phyloP scores from a whole-genome alignment of 2,113 vertebrate genomes.

The Apaloderma vittatum region DNA sequence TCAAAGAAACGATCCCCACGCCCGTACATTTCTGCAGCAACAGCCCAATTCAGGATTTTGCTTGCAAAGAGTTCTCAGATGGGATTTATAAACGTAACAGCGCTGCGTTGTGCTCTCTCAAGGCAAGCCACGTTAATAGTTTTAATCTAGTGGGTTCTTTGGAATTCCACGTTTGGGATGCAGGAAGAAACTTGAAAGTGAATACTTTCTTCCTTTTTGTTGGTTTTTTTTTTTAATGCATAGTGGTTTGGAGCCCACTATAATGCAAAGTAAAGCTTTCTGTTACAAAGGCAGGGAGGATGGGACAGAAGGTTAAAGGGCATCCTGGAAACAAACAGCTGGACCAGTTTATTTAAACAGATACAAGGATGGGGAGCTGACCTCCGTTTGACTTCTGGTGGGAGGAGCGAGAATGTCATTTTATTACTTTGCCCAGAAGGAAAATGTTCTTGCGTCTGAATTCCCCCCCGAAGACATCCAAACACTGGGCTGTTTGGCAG shows the following conservation, averaged over 20 bases:
- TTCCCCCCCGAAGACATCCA: slow-evolving; percentile 77
- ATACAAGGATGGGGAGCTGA: slow-evolving; percentile 86
- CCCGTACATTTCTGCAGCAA: not conserved
- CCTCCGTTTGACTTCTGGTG: slow-evolving; percentile 85
- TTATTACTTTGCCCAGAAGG: slow-evolving; percentile 88
- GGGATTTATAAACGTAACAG: slow-evolving; percentile 33
- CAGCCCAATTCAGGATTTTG: not conserved
- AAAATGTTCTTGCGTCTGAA: slow-evolving; percentile 83
- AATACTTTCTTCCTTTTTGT: slow-evolving; percentile 24
- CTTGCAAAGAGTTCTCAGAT: not conserved
- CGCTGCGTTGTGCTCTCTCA: not conserved
- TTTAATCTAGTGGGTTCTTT: slow-evolving; percentile 55
- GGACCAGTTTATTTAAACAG: slow-evolving; percentile 92
- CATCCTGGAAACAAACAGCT: slow-evolving; percentile 89
- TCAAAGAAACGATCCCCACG: not conserved
- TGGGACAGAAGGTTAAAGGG: slow-evolving; percentile 86
- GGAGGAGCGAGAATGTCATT: slow-evolving; percentile 87
- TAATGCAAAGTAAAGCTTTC: slow-evolving; percentile 81
- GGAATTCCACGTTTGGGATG: slow-evolving; percentile 38
- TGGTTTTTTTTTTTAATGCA: slow-evolving; percentile 61
- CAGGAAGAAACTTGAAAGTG: slow-evolving; percentile 59
- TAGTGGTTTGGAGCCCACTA: slow-evolving; percentile 69
- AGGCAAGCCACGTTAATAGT: not conserved
- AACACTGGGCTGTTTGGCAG: slow-evolving; percentile 71
- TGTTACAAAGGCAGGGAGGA: slow-evolving; percentile 81